phyloP scores from a whole-genome alignment of 2,888 invertebrate species.

The Asteroscopus sphinx region DNA sequence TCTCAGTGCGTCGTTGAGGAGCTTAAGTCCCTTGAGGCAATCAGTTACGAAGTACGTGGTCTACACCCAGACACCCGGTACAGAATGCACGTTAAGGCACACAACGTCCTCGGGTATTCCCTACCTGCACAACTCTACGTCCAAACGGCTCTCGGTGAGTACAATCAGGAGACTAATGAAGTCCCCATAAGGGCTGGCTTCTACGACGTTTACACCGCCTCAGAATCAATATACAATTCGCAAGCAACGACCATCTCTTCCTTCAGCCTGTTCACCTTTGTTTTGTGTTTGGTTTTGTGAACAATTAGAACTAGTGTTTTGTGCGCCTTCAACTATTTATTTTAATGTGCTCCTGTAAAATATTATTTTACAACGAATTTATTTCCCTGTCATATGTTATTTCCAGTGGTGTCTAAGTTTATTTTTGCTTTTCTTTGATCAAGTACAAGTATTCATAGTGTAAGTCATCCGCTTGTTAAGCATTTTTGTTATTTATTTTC shows the following conservation, averaged over 20 bases:
- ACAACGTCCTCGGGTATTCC: conserved; percentile 96
- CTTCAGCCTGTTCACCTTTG: conserved; percentile 72
- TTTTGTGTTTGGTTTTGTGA: conserved; percentile 81
- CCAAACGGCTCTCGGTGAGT: conserved; percentile 97
- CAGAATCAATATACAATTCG: conserved; percentile 73
- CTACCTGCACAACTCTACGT: conserved; percentile 93
- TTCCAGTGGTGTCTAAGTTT: conserved; percentile 60
- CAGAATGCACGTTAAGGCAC: conserved; percentile 95
- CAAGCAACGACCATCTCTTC: conserved; percentile 73
- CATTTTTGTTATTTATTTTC: conserved; percentile 61
- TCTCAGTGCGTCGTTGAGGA: conserved; percentile 90
- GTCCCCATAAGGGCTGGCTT: conserved; percentile 84
- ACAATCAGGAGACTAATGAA: conserved; percentile 85
- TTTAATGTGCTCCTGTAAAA: conserved; percentile 62
- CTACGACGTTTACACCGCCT: conserved; percentile 86
- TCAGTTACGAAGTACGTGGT: conserved; percentile 91
- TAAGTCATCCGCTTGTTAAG: conserved; percentile 62
- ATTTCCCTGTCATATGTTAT: conserved; percentile 56
- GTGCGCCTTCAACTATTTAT: conserved; percentile 64
- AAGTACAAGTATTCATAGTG: conserved; percentile 64
- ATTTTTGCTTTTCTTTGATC: conserved; percentile 56
- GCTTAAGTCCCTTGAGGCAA: conserved; percentile 91
- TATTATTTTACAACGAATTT: conserved; percentile 54
- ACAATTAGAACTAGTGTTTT: conserved; percentile 65
- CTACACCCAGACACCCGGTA: conserved; percentile 95